Evolutionary conservation across 2,113 vertebrate genomes (phyloP).

Genomic region (Numida meleagris): DNA sequence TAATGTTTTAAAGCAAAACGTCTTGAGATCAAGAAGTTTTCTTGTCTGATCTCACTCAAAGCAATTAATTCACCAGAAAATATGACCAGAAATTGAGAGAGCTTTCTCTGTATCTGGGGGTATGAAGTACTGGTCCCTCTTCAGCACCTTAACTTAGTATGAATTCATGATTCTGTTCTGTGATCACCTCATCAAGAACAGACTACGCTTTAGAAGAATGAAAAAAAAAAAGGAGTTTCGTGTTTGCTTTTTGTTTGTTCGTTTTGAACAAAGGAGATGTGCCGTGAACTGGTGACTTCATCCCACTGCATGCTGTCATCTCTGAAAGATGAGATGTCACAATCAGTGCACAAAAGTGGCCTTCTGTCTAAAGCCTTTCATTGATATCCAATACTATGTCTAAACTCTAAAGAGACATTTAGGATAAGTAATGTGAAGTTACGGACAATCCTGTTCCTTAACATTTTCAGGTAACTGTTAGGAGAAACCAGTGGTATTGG

Average conservation of each 20-base stretch:
- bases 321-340: neutral
- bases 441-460: neutral
- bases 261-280: constrained; percentile 15
- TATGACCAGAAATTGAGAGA: neutral
- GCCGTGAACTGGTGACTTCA: constrained; percentile 27
- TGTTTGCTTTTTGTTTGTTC: constrained; percentile 13
- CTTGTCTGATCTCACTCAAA: neutral
- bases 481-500: neutral
- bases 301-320: neutral
- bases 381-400: neutral
- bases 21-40: neutral
- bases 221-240: neutral
- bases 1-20: neutral
- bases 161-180: neutral
- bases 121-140: neutral
- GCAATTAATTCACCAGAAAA: neutral
- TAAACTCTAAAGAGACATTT: neutral
- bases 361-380: neutral
- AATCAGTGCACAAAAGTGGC: neutral
- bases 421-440: neutral
- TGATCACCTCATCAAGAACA: neutral
- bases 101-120: neutral
- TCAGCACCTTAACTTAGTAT: neutral
- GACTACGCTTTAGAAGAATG: neutral
- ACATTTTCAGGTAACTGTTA: neutral